phyloP scores from a whole-genome alignment of 2,888 invertebrate genomes.

The Helicoverpa assulta region DNA sequence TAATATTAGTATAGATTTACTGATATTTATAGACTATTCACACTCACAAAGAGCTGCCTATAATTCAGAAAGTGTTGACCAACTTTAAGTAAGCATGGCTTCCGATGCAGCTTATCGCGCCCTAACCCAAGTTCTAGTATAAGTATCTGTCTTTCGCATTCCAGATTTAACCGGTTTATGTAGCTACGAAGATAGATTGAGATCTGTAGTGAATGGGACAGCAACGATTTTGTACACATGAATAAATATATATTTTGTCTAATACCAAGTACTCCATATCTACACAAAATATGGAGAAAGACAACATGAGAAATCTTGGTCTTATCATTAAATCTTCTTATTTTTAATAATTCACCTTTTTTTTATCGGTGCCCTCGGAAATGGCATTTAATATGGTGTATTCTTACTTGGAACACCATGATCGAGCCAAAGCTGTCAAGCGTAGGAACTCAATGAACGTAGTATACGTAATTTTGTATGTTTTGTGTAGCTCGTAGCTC shows the following conservation, averaged over 20 bases:
- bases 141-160: slow-evolving; percentile 2
- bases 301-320: too few species aligned
- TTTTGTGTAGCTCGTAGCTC: slow-evolving; percentile 11
- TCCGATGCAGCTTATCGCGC: slow-evolving; percentile 3
- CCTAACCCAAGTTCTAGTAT: slow-evolving; percentile 19
- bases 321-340: too few species aligned
- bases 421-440: neutral
- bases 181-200: neutral
- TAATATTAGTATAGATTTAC: too few species aligned
- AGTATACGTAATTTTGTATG: neutral
- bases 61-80: neutral
- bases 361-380: neutral
- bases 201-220: too few species aligned
- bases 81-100: slow-evolving; percentile 23
- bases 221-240: too few species aligned
- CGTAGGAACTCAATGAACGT: neutral
- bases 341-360: neutral
- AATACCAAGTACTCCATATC: too few species aligned
- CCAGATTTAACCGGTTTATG: slow-evolving; percentile 13
- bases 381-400: neutral
- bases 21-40: too few species aligned
- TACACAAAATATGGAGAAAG: too few species aligned
- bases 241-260: too few species aligned
- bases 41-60: too few species aligned
- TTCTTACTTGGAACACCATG: neutral